These are phyloP conservation scores for Onchidella celtica DNA, from an alignment of 2,888 invertebrate genomes.

Conservation along the genomic window DNA sequence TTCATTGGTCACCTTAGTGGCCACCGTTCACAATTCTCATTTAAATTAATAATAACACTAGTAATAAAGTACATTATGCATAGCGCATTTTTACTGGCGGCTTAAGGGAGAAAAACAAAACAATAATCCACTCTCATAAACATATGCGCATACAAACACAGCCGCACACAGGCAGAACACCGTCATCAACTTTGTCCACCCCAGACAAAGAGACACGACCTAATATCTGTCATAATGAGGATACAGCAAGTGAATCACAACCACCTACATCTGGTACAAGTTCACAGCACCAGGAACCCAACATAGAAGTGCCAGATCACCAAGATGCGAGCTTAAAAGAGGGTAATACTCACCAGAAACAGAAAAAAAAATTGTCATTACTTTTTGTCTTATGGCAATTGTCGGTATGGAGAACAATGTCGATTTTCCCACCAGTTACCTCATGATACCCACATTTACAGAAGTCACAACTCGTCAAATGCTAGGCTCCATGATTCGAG, in stretches of 20 bases:
- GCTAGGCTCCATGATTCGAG: background rate
- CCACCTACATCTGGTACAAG: background rate
- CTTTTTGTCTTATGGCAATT: conserved; percentile 58
- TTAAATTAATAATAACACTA: too few relatives aligned
- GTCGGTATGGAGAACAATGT: conserved; percentile 63
- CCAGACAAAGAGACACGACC: background rate
- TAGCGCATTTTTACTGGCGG: too few relatives aligned
- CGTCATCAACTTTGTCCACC: too few relatives aligned
- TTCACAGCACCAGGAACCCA: background rate
- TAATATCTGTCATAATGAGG: conserved; percentile 16
- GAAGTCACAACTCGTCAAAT: background rate
- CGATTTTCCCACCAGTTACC: conserved; percentile 56
- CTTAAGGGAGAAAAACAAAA: too few relatives aligned
- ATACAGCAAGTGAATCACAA: conserved; percentile 3
- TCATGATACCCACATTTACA: background rate
- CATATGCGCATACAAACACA: too few relatives aligned
- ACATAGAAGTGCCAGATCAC: conserved; percentile 1
- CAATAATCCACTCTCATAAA: too few relatives aligned
- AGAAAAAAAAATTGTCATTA: conserved; percentile 55
- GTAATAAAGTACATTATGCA: too few relatives aligned
- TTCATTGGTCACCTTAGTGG: too few relatives aligned
- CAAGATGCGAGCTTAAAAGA: background rate
- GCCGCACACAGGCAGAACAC: too few relatives aligned
- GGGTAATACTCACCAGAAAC: too few relatives aligned
- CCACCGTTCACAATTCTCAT: too few relatives aligned